phyloP scores from a whole-genome alignment of 2,888 invertebrate genomes.

The Catocala sponsa region DNA sequence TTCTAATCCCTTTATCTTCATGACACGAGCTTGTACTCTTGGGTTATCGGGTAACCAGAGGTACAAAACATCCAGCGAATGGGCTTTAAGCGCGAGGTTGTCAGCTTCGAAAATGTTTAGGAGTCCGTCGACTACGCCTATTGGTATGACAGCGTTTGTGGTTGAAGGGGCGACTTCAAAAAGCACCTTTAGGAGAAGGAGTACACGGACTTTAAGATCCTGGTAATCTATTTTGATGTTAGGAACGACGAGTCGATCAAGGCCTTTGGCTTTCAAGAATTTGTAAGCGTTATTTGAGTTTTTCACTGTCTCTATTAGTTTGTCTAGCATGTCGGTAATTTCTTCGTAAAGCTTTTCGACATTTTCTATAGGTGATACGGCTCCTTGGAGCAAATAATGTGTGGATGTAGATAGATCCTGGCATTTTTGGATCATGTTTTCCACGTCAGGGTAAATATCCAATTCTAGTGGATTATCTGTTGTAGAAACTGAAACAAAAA shows the following conservation, averaged over 20 bases:
- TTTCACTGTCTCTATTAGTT: slow-evolving; percentile 57
- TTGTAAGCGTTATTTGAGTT: slow-evolving; percentile 58
- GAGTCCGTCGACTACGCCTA: slow-evolving; percentile 64
- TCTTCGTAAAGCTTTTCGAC: slow-evolving; percentile 50
- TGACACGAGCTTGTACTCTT: slow-evolving; percentile 69
- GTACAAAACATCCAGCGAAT: slow-evolving; percentile 66
- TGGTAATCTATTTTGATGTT: slow-evolving; percentile 52
- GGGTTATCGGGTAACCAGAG: slow-evolving; percentile 76
- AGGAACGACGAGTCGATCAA: slow-evolving; percentile 61
- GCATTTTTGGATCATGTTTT: slow-evolving; percentile 50
- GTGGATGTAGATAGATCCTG: slow-evolving; percentile 45
- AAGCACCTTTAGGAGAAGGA: slow-evolving; percentile 63
- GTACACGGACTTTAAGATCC: slow-evolving; percentile 58
- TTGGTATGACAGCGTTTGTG: slow-evolving; percentile 59
- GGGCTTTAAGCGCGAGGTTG: slow-evolving; percentile 65
- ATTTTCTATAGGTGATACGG: slow-evolving; percentile 48
- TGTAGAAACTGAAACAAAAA: no score
- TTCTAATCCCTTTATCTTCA: slow-evolving; percentile 73
- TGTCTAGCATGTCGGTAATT: slow-evolving; percentile 54
- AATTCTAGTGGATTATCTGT: not conserved
- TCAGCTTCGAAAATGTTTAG: slow-evolving; percentile 71
- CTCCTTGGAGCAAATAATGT: slow-evolving; percentile 39
- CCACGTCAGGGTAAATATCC: slow-evolving; percentile 37
- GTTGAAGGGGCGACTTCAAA: slow-evolving; percentile 65
- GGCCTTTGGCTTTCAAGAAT: slow-evolving; percentile 68